These are phyloP conservation scores for Helicolenus hilgendorfi DNA, from an alignment of 2,797 vertebrate species.

Conservation along the genomic window DNA sequence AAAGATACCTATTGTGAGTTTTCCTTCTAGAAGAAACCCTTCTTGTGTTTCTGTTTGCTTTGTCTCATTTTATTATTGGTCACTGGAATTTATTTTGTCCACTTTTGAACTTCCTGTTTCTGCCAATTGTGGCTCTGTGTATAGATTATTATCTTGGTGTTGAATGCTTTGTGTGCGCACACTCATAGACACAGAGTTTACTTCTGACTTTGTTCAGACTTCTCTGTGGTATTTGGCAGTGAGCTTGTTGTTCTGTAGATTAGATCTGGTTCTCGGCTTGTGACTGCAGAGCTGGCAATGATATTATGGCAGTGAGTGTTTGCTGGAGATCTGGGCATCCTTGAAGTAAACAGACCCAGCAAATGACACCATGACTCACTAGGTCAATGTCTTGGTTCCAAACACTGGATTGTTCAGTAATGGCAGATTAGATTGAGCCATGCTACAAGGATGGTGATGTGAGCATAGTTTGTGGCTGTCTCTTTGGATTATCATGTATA, in stretches of 20 bases:
- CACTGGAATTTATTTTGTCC: slow-evolving; percentile 37
- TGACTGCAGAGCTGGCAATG: slow-evolving; percentile 38
- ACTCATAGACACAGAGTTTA: slow-evolving; percentile 32
- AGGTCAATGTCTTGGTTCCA: slow-evolving; percentile 13
- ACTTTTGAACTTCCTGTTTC: slow-evolving; percentile 48
- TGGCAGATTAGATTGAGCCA: slow-evolving; percentile 10
- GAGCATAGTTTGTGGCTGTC: not conserved
- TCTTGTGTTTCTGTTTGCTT: slow-evolving; percentile 38
- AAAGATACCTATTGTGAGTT: slow-evolving; percentile 61
- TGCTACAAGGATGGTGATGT: not conserved
- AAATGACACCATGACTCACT: slow-evolving; percentile 1
- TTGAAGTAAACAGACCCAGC: slow-evolving; percentile 23
- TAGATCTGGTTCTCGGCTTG: slow-evolving; percentile 59
- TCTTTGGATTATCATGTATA: slow-evolving; percentile 19
- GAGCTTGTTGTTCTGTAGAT: slow-evolving; percentile 69
- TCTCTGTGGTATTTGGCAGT: slow-evolving; percentile 74
- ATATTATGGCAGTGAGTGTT: slow-evolving; percentile 37
- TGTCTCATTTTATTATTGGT: slow-evolving; percentile 21
- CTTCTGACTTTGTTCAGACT: slow-evolving; percentile 52
- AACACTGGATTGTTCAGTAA: not conserved
- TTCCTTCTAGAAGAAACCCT: slow-evolving; percentile 49
- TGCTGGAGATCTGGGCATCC: slow-evolving; percentile 31
- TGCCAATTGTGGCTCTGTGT: slow-evolving; percentile 45
- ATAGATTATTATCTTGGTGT: slow-evolving; percentile 48
- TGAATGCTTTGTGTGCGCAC: slow-evolving; percentile 11